Evolutionary conservation across 92 coral and sea anemone species (phyloP).

Genomic region (Zoanthus solanderi): DNA sequence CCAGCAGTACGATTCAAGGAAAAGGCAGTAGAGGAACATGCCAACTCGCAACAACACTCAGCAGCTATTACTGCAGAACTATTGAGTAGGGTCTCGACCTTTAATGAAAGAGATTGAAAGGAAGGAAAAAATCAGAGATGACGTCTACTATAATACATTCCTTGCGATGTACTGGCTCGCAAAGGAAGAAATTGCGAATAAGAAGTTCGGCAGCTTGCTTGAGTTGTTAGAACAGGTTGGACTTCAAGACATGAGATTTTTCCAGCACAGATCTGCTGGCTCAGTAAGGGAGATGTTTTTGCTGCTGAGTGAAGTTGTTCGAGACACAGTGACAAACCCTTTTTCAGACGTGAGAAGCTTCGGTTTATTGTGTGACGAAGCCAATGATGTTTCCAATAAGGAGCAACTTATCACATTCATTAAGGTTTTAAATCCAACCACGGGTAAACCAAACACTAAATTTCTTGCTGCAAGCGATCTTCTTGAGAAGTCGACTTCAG

Average conservation of each 20-base stretch:
- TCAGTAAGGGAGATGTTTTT: slow-evolving; percentile 74
- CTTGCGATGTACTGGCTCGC: slow-evolving; percentile 71
- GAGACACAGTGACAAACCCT: slow-evolving; percentile 32
- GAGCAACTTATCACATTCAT: slow-evolving; percentile 72
- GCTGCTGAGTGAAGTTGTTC: slow-evolving; percentile 57
- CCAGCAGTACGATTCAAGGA: slow-evolving; percentile 56
- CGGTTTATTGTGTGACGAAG: slow-evolving; percentile 76
- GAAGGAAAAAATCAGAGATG: slow-evolving; percentile 49
- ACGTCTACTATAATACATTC: slow-evolving; percentile 61
- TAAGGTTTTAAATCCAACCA: slow-evolving; percentile 60
- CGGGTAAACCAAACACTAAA: slow-evolving; percentile 58
- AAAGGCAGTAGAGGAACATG: slow-evolving; percentile 62
- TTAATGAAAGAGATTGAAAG: slow-evolving; percentile 45
- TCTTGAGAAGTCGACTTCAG: slow-evolving; percentile 58
- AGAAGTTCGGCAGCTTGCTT: slow-evolving; percentile 64
- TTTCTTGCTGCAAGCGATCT: slow-evolving; percentile 65
- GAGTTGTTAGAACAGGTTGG: slow-evolving; percentile 66
- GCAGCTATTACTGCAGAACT: slow-evolving; percentile 61
- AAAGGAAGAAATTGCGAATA: slow-evolving; percentile 71
- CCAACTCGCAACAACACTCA: slow-evolving; percentile 56
- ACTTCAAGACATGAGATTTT: slow-evolving; percentile 61
- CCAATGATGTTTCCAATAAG: slow-evolving; percentile 59
- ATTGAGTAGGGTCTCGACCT: slow-evolving; percentile 54
- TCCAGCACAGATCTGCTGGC: slow-evolving; percentile 73
- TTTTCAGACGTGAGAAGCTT: slow-evolving; percentile 51